A percentile compares a stretch with the other conserved stretches of the same genome.
phyloP scores from a whole-genome alignment of 2,113 vertebrate genomes.

The Ochotona curzoniae region DNA sequence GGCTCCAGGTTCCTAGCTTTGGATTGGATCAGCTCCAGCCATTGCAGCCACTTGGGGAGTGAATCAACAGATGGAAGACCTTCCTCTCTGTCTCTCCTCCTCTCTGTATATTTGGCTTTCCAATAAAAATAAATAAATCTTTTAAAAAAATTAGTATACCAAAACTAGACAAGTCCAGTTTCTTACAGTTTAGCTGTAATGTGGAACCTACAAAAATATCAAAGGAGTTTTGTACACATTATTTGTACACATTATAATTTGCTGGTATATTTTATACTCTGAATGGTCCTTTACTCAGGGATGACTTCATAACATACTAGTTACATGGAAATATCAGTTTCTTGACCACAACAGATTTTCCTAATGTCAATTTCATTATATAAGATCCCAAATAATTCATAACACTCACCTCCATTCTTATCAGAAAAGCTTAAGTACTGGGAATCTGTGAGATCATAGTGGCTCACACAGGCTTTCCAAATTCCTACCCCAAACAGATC shows the following conservation, averaged over 20 bases:
- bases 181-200: conserved; percentile 1
- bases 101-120: no score
- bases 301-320: neutral
- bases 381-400: conserved; percentile 20
- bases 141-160: neutral
- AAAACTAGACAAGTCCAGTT: neutral
- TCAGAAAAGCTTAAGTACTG: neutral
- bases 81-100: no score
- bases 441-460: neutral
- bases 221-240: neutral
- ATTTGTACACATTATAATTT: neutral
- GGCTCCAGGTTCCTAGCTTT: no score
- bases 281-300: neutral
- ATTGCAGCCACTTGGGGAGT: no score
- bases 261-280: neutral
- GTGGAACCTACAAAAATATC: neutral
- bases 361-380: neutral
- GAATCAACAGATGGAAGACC: no score
- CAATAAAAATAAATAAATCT: no score
- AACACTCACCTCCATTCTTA: neutral
- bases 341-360: neutral
- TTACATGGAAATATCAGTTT: neutral
- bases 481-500: neutral
- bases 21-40: no score
- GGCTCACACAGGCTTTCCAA: neutral